Percentiles rank a stretch among this genome's conserved stretches.
These are phyloP conservation scores for Eilema depressum DNA, from an alignment of 2,888 invertebrate species.

Conservation along the genomic window DNA sequence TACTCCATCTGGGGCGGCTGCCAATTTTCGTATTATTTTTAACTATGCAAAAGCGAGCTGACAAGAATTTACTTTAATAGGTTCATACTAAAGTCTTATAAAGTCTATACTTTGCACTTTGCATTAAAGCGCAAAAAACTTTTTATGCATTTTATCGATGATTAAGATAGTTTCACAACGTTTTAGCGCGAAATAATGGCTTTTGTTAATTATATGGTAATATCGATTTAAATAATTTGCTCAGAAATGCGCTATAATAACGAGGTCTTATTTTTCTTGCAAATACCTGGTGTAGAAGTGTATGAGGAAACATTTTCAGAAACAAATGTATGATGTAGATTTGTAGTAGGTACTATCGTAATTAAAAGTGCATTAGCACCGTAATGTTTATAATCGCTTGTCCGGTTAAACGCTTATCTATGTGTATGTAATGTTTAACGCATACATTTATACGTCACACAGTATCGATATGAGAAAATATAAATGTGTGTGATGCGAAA, in stretches of 20 bases:
- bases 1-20: constrained; percentile 30
- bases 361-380: no score
- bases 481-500: no score
- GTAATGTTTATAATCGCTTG: no score
- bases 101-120: not conserved
- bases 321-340: no score
- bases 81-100: not conserved
- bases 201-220: not conserved
- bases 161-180: not conserved
- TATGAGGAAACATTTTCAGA: no score
- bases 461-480: no score
- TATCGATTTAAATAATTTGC: not conserved
- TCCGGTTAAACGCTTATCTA: no score
- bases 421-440: no score
- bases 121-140: not conserved
- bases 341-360: no score
- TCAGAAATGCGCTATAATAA: not conserved
- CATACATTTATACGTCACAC: no score
- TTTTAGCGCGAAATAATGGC: not conserved
- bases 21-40: constrained; percentile 35
- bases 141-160: not conserved
- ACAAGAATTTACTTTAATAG: not conserved
- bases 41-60: constrained; percentile 12
- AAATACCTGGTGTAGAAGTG: no score
- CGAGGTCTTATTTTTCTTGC: not conserved